Evolutionary conservation across 2,113 vertebrate species (phyloP), one percentile per base, ranked within the genome.

Genomic region (Probosciger aterrimus): DNA sequence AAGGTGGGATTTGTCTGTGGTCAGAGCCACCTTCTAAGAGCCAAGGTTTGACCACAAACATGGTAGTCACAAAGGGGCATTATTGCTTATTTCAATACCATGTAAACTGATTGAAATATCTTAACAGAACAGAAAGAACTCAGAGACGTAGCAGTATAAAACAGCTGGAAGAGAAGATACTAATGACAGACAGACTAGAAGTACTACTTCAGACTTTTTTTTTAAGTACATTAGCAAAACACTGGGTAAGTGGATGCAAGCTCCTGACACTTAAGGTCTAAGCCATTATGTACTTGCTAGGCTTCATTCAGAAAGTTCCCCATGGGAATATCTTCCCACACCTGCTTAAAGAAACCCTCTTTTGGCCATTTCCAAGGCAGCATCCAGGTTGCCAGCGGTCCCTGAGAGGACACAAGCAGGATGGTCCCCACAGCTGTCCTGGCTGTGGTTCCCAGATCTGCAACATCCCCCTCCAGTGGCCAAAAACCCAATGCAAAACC

Each of bases 371-470:
- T 35, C 85, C 12, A 27, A 59, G 44, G 63, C 18, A 87, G 8
- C 18, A 49, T 1, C 5, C 7, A 47, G 22, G 30, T 24, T 31
- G 9, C 28, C 46, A 50, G 15, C 5, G 24, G n/a, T 27, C 31
- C 5, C 4, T 14, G 22, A 41, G 9, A 75, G 22, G 30, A 53
- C 18, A 18, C 43, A 19, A 49, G 62, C 25, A 24, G 67, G 19
- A 22, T 12, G 2, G 46, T 20, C 35, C 14, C 50, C n/a, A 14
- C 0, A 1, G n/a, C 6, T 12, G 30, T 49, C 27, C 23, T 3
- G 1, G 18, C 11, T 68, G n/a, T 8, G 2, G 10, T 46, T 73
- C 28, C 53, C n/a, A 53, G 23, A 9, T 60, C 37, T 14, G 8
- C 18, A n/a, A 4, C 16, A 6, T 41, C n/a, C 47, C 19, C 6